Evolutionary conservation across 2,888 invertebrate genomes (phyloP), one percentile per base, ranked within the genome.

Genomic region (Trypoxylon attenuatum): DNA sequence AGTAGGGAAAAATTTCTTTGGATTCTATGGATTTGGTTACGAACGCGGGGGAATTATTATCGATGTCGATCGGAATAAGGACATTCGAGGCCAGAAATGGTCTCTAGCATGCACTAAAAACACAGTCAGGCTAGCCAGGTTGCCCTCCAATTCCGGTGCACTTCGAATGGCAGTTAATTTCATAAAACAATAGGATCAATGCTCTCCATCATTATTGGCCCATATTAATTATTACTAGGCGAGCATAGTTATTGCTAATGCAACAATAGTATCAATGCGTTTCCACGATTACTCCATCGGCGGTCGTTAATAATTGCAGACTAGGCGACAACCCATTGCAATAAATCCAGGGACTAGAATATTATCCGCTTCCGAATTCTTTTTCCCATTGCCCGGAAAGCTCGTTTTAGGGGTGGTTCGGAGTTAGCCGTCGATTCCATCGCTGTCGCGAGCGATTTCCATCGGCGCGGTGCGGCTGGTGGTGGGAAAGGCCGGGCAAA

Each of bases 261-360:
- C 50, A 46, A 55, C 67, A 70, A 73, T 72, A 27, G 43, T 65
- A 54, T 63, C 67, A 58, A 62, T 63, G 56, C 46, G 56, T 66
- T 63, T 69, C 54, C 50, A 66, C 55, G 57, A 69, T 69, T 59
- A 56, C 55, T 45, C 42, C 47, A 16, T 15, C 54, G 52, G 53
- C 23, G 52, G 42, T 56, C 64, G 64, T 76, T 73, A 71, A 66
- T 71, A 57, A 69, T 59, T 27, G 52, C 38, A 25, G 45, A 33
- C 43, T 22, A 53, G 45, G 60, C 55, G 47, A n/a, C n/a, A n/a
- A 52, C 45, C 41, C 15, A 5, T 29, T 16, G 43, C 8, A 49
- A 47, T 46, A 51, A 43, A 16, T 13, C 50, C 41, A 46, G 27
- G 38, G 39, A n/a, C 29, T 29, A 5, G 15, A 16, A 22, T 25